Conservation (phyloP, 2,797 vertebrate species). For the Cichlasoma orientale region DNA sequence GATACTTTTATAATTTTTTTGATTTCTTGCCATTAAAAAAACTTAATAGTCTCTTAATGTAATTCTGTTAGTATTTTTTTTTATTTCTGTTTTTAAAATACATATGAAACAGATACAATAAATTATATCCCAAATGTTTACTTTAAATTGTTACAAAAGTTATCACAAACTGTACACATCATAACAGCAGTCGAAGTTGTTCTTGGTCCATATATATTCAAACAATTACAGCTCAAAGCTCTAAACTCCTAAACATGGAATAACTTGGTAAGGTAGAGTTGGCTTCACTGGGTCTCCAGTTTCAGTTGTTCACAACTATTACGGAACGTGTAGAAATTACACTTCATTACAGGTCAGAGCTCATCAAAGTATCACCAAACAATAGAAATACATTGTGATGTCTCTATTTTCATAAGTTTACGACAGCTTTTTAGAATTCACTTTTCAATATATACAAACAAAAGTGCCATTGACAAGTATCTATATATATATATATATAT, state of each 20-base stretch:
- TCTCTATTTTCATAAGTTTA: conserved; percentile 58
- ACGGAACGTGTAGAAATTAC: conserved; percentile 72
- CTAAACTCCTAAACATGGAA: conserved; percentile 83
- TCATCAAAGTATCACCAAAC: conserved; percentile 78
- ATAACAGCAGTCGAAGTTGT: conserved; percentile 85
- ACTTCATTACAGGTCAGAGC: conserved; percentile 71
- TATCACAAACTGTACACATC: conserved; percentile 98
- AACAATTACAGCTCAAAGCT: conserved; percentile 82
- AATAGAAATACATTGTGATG: conserved; percentile 77
- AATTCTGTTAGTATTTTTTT: conserved; percentile 12
- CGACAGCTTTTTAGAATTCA: conserved; percentile 59
- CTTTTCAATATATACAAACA: conserved; percentile 69
- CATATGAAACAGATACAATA: conserved; percentile 92
- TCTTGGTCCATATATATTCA: conserved; percentile 83
- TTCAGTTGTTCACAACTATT: conserved; percentile 74
- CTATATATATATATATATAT: conserved; percentile 12
- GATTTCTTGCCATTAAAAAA: neutral
- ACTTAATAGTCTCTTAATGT: neutral
- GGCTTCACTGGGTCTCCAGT: conserved; percentile 75
- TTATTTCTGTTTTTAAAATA: conserved; percentile 89
- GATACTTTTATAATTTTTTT: neutral
- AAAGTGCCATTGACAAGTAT: conserved; percentile 52
- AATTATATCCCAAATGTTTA: conserved; percentile 90
- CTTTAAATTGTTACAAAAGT: conserved; percentile 92
- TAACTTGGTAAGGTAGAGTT: conserved; percentile 80